Percentiles rank a stretch among this genome's conserved stretches.
Conservation (phyloP, 2,888 invertebrate genomes). For the Malthinus seriepunctatus region DNA sequence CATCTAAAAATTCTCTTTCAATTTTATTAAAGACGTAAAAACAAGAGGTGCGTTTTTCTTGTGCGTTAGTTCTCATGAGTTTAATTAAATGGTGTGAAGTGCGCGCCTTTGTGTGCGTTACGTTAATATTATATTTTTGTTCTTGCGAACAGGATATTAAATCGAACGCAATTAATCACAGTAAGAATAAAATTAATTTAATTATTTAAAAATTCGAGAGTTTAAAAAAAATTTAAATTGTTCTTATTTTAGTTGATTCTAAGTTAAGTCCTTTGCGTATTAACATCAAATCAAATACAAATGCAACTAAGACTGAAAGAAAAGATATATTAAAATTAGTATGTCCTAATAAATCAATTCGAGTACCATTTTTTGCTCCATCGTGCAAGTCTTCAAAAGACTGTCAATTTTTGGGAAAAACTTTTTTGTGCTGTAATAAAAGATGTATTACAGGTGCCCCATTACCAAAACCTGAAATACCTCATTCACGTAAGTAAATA, state of each 20-base stretch:
- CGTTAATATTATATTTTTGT: not conserved
- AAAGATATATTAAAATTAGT: not conserved
- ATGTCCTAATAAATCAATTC: conserved; percentile 4
- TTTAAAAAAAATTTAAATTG: not conserved
- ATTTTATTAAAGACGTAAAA: not conserved
- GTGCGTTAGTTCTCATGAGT: not conserved
- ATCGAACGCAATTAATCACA: conserved; percentile 1
- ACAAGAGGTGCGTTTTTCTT: not conserved
- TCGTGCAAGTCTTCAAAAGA: conserved; percentile 11
- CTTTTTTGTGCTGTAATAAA: conserved; percentile 5
- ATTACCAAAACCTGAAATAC: conserved; percentile 2
- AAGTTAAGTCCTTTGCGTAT: not conserved
- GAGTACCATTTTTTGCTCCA: conserved; percentile 6
- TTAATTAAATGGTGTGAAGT: conserved; percentile 3
- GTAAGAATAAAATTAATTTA: not conserved
- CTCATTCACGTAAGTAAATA: conserved; percentile 6
- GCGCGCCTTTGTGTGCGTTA: conserved; percentile 3
- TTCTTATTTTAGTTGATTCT: not conserved
- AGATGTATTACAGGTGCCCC: conserved; percentile 4
- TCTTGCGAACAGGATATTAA: not conserved
- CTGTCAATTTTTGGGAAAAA: conserved; percentile 1
- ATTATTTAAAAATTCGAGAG: not conserved
- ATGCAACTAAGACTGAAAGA: not conserved
- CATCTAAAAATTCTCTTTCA: not conserved
- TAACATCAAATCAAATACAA: not conserved